Evolutionary conservation across 2,888 invertebrate genomes (phyloP).

Genomic region (Philopedon plagiatum): DNA sequence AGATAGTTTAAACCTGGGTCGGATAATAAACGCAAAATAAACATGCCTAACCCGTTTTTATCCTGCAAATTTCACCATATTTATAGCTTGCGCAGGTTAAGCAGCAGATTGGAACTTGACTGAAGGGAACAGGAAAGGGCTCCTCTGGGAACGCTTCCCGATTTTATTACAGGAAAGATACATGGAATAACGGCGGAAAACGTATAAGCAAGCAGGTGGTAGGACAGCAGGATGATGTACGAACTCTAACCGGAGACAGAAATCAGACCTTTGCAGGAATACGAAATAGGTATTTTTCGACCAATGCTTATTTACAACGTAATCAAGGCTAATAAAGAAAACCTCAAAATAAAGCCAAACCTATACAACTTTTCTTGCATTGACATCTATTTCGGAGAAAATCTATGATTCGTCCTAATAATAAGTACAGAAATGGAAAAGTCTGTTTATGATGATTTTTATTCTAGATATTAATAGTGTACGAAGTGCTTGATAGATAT

Average conservation of each 20-base stretch:
- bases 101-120: constrained; percentile 49
- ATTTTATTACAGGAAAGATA: constrained; percentile 61
- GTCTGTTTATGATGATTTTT: too few species aligned
- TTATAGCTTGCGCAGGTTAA: constrained; percentile 48
- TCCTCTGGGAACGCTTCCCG: constrained; percentile 58
- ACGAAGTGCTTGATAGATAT: too few species aligned
- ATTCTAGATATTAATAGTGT: too few species aligned
- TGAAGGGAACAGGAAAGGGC: constrained; percentile 52
- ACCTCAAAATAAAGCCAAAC: too few species aligned
- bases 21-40: constrained; percentile 47
- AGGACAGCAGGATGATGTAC: constrained; percentile 45
- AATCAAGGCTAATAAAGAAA: not conserved
- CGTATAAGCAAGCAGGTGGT: constrained; percentile 45
- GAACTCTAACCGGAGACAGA: constrained; percentile 36
- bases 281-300: constrained; percentile 26
- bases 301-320: not conserved
- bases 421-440: too few species aligned
- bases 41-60: constrained; percentile 47
- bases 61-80: constrained; percentile 43
- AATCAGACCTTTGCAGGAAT: constrained; percentile 39
- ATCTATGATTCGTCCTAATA: too few species aligned
- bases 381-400: too few species aligned
- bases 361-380: too few species aligned
- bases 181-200: constrained; percentile 48
- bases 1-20: constrained; percentile 13